Evolutionary conservation across 2,113 vertebrate species (phyloP), one percentile per base, ranked within the genome.

Genomic region (Lathamus discolor): DNA sequence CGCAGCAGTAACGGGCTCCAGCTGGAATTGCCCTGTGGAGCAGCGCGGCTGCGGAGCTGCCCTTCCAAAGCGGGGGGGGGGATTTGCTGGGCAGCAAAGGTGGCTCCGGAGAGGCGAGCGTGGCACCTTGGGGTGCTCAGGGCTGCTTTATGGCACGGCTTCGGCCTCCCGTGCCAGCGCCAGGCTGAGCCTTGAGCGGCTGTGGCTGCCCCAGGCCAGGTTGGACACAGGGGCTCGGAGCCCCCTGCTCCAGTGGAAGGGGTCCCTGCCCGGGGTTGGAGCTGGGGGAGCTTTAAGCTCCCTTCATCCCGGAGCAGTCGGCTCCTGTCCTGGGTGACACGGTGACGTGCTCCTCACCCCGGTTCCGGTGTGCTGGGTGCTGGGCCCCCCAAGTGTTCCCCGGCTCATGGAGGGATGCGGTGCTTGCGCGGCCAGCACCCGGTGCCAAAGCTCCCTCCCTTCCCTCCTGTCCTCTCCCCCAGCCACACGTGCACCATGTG

Each of bases 401-500:
- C 0, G 7, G 7, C 4, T 0, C 0, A 4, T 43, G 64, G 49
- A n/a, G 13, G 37, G 37, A 37, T 6, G 27, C 1, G 5, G 6
- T 3, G 18, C 27, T 39, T 3, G 10, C 44, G 6, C 0, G 24
- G 10, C 7, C 0, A 8, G 74, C 59, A 10, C 14, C 57, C 2
- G 9, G 25, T 49, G 51, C 39, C 23, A 31, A 57, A 23, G 15
- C 7, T 6, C 6, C 4, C 15, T 55, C 51, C 27, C 35, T 19
- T 54, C 31, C 44, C 22, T 59, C n/a, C 8, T 59, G n/a, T 55
- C 17, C 4, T 23, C 20, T 10, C 59, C 27, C 17, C 1, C 39
- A 99, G 99, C 93, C 98, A 98, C 97, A 98, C 95, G 62, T 97
- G 98, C 74, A 95, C 98, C 92, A 98, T 99, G 98, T 99, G 99